Percentiles rank a stretch among this genome's conserved stretches.
These are phyloP conservation scores for Planococcus citri DNA, from an alignment of 1,140 invertebrate genomes.

Conservation along the genomic window DNA sequence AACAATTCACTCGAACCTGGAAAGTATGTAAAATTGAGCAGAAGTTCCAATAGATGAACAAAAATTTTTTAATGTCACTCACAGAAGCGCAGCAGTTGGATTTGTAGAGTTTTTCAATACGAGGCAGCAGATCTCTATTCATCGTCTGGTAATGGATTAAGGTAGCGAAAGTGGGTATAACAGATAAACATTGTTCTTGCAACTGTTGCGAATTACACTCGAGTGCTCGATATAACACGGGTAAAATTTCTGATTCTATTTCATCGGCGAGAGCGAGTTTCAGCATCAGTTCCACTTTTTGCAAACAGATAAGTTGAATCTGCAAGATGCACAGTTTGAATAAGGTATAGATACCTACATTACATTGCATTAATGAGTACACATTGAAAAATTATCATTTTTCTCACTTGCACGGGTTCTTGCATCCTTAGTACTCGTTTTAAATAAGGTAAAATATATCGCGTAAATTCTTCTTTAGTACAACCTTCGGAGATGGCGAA, in stretches of 20 bases:
- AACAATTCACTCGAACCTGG: conserved; percentile 79
- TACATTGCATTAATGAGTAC: background rate
- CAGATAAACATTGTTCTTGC: conserved; percentile 82
- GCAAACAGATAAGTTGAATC: conserved; percentile 84
- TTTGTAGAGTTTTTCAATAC: conserved; percentile 83
- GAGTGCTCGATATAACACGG: conserved; percentile 79
- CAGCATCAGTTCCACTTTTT: conserved; percentile 85
- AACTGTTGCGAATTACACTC: conserved; percentile 83
- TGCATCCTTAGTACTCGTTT: conserved; percentile 81
- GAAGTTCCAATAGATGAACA: too few species aligned
- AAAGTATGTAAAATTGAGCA: conserved; percentile 20
- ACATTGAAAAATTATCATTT: conserved; percentile 1
- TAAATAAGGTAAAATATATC: conserved; percentile 69
- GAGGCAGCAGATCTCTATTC: conserved; percentile 83
- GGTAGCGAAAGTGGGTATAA: conserved; percentile 79
- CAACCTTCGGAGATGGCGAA: conserved; percentile 77
- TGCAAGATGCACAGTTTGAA: conserved; percentile 33
- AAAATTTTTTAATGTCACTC: conserved; percentile 29
- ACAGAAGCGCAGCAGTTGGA: conserved; percentile 65
- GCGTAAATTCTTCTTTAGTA: conserved; percentile 68
- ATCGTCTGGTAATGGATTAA: conserved; percentile 86
- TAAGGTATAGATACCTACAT: too few species aligned
- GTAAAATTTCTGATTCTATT: conserved; percentile 79
- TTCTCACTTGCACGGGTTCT: conserved; percentile 78
- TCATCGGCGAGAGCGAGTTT: conserved; percentile 79